Conservation (phyloP, 2,797 vertebrate species). For the Coendou prehensilis region DNA sequence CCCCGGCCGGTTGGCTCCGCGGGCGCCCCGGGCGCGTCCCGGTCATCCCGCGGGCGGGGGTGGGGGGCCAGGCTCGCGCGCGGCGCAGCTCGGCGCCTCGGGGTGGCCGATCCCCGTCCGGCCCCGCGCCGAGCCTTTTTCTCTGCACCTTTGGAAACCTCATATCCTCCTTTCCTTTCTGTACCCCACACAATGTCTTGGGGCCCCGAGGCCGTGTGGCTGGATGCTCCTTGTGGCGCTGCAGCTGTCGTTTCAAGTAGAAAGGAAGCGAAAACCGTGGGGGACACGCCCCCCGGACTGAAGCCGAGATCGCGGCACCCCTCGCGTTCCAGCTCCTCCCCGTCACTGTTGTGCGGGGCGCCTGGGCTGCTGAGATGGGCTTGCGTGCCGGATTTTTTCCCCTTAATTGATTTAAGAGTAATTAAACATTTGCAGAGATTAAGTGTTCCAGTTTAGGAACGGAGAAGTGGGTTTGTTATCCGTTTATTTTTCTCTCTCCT, state of each 20-base stretch:
- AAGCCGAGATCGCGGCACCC: slow-evolving; percentile 27
- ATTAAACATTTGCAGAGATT: slow-evolving; percentile 35
- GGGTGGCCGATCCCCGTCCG: background rate
- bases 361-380: slow-evolving; percentile 15
- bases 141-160: slow-evolving; percentile 60
- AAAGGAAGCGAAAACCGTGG: slow-evolving; percentile 67
- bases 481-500: slow-evolving; percentile 58
- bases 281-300: slow-evolving; percentile 79
- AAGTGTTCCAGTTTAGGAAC: slow-evolving; percentile 42
- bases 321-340: slow-evolving; percentile 37
- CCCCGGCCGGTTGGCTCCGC: slow-evolving; percentile 34
- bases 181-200: background rate
- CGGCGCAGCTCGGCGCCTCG: background rate
- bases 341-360: background rate
- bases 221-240: slow-evolving; percentile 54
- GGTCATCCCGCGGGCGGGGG: slow-evolving; percentile 36
- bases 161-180: background rate
- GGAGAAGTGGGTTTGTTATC: slow-evolving; percentile 9
- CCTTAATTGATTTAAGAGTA: slow-evolving; percentile 46
- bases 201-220: slow-evolving; percentile 30
- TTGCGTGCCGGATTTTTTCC: background rate
- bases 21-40: slow-evolving; percentile 29
- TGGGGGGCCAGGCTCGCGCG: background rate
- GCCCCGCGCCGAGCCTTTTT: background rate
- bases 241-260: slow-evolving; percentile 18